These are phyloP conservation scores for Tricholaema leucomelas DNA, from an alignment of 2,113 vertebrate species.

Conservation along the genomic window DNA sequence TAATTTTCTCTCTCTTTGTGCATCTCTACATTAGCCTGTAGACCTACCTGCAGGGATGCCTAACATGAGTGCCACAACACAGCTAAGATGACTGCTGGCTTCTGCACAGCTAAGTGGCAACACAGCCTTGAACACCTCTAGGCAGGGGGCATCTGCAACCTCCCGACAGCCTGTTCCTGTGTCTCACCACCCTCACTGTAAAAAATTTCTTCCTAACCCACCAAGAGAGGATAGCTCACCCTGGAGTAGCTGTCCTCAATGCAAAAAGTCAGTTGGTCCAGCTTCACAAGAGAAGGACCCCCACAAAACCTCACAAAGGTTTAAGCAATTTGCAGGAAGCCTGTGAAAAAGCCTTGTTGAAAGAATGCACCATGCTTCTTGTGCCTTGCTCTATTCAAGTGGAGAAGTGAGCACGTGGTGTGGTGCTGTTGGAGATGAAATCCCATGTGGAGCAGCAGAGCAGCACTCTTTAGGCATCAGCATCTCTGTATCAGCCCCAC, in stretches of 20 bases:
- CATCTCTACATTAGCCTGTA: not conserved
- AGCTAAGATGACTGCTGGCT: not conserved
- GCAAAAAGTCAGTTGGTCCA: not conserved
- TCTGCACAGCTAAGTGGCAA: not conserved
- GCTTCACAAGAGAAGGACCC: not conserved
- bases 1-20: not conserved
- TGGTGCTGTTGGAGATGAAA: not conserved
- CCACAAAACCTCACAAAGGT: not conserved
- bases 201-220: not conserved
- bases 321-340: not conserved
- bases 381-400: not conserved
- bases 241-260: not conserved
- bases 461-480: not conserved
- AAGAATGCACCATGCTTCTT: not conserved
- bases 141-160: too few relatives aligned
- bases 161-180: too few relatives aligned
- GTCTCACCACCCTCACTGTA: too few relatives aligned
- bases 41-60: not conserved
- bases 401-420: accelerated
- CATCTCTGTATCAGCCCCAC: not conserved
- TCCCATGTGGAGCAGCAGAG: not conserved
- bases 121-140: too few relatives aligned
- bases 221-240: not conserved
- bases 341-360: not conserved
- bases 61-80: not conserved